Base-by-base conservation (phyloP, 1,140 invertebrate genomes). In the Eufriesea mexicana region DNA sequence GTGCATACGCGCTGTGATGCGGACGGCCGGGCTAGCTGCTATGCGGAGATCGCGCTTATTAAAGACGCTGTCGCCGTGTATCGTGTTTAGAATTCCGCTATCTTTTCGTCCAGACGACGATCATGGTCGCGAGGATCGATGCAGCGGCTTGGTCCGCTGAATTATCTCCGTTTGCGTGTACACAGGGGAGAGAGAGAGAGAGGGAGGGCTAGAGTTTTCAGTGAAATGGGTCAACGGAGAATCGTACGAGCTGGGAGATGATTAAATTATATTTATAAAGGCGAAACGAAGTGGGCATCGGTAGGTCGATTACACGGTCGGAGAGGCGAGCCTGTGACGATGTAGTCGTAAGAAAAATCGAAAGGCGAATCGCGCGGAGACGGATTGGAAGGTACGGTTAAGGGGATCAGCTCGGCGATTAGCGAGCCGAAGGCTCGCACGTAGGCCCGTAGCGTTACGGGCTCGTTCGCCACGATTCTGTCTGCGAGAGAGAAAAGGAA, bases 21-120 rank as follows among this genome's bases (percentile, higher is more conserved):
- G 61, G 73, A 77, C 55, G 35, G 61, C 42, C 72, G 42, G 49
- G 59, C 25, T 61, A 75, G n/a, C 64, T 47, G 80, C 62, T 82
- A 82, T 82, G 80, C 54, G 74, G 64, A 82, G 64, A 77, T 77
- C 73, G 73, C 25, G 73, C 28, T 70, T 79, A 79, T 79, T 79
- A 79, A 67, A 51, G 64, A 70, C 64, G 64, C 18, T 62, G 28
- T 55, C 68, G 28, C 51, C 49, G 28, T 23, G 68, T 45, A 62
- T 25, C 14, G 55, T 20, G 72, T 51, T 66, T 49, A 18, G n/a
- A 35, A n/a, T 70, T 54, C 35, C 70, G 16, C n/a, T 54, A 6
- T 57, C 35, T 42, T 61, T 84, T 59, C 71, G 83, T 73, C 42
- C 64, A 82, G 87, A 83, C 66, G 47, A 23, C 62, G 73, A 87